Base-by-base conservation (phyloP, 1,140 invertebrate species). In the Sesamia nonagrioides region DNA sequence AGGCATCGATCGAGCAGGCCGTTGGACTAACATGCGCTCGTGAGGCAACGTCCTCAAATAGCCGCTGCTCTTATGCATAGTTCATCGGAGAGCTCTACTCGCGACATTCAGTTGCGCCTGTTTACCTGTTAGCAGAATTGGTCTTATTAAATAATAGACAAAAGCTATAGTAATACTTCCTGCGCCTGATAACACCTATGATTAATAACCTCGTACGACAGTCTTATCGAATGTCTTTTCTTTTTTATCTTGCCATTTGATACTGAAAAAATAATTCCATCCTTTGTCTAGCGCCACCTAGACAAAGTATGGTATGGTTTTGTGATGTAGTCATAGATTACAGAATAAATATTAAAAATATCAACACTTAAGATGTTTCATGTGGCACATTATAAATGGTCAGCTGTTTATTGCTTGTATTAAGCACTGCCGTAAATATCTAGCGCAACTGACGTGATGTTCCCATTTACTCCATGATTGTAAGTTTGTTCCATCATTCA, bases 11-110 rank as follows among this genome's bases (percentile, higher is more conserved):
- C 35, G 18, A 27, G 18, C 18, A 35, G 56, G 27, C 56, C 56
- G 11, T 35, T 33, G 56, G 33, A 66, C 61, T 66, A 17, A 9
- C 37, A 66, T 66, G 42, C 37, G 37, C 11, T 66, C 61, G 61
- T 63, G 60, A 63, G 60, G 35, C 60, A 40, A 42, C 17, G 61
- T 66, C 37, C 61, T 66, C 37, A 42, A 42, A 66, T 66, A 42
- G 61, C 61, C 37, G 33, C 35, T 37, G 60, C 35, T 63, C 35
- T 66, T 66, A 42, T 58, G 21, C 54, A 58, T 58, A 33, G 54
- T 42, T 66, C 61, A 45, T 42, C 42, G 18, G 37, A 42, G 8
- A 66, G 11, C 37, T n/a, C 37, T 42, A 50, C 45, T 45, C 8
- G 42, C 42, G 42, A 13, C 60, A 18, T 60, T 27, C 27, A 27